Base-by-base conservation (phyloP, 2,888 invertebrate species). In the Xanthia togata region DNA sequence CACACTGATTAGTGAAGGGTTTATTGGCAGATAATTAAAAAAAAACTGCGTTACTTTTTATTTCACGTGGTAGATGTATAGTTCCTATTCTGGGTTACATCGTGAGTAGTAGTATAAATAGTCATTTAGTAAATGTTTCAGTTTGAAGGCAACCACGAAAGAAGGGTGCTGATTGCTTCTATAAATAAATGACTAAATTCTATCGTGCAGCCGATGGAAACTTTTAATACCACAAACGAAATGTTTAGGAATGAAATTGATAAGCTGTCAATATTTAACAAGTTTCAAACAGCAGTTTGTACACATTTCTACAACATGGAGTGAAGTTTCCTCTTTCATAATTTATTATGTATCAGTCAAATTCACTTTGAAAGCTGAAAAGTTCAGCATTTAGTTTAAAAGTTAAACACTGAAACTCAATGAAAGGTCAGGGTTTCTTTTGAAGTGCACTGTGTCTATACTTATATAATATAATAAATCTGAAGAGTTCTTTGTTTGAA, bases 191-290 rank as follows among this genome's bases (percentile, higher is more conserved):
- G 0, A 76, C 11, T 26, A 11, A 62, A 47, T 12, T 60, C 38
- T 67, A 53, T 17, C 47, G 41, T 65, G 60, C 17, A 23, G 26
- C 35, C 12, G 1, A 62, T 62, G 50, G 20, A 76, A 77, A 77
- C 17, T 60, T 44, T 76, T 26, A 26, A n/a, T 35, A 64, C 14
- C 31, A 38, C 11, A 50, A 47, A 65, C 20, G 47, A 53, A 60
- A n/a, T 31, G 1, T 12, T 60, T n/a, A 12, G 17, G 31, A 35
- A 60, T 31, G n/a, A 55, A 57, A 70, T 50, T 50, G 62, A 57
- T 50, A 4, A 55, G 23, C 69, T 77, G 31, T 77, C 59, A 71
- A 78, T 78, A 71, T 65, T 53, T 47, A 50, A 14, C 26, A 55
- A 71, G 47, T 47, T 78, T 26, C 23, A 1, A 57, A 76, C 12